Evolutionary conservation across 2,888 invertebrate genomes (phyloP).

Genomic region (Thymelicus sylvestris): DNA sequence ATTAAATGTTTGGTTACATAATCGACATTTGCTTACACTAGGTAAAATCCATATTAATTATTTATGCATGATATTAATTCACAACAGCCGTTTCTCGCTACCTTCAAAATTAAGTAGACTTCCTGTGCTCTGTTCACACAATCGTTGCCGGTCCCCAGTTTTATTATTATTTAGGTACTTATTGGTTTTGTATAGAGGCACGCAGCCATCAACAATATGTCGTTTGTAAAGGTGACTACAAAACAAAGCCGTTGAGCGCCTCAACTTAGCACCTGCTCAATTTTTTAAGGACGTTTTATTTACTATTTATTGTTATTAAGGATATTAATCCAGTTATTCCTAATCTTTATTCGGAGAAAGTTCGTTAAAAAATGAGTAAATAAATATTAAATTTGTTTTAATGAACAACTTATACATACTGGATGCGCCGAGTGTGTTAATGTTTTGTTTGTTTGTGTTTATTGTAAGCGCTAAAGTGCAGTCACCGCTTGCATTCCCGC

Average conservation of each 20-base stretch:
- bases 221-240: slow-evolving; percentile 81
- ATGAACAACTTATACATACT: slow-evolving; percentile 55
- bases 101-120: slow-evolving; percentile 70
- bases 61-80: slow-evolving; percentile 13
- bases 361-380: slow-evolving; percentile 31
- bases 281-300: slow-evolving; percentile 50
- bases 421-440: slow-evolving; percentile 68
- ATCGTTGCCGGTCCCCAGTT: slow-evolving; percentile 69
- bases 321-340: slow-evolving; percentile 14
- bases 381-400: slow-evolving; percentile 42
- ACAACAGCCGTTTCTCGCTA: slow-evolving; percentile 45
- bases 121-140: slow-evolving; percentile 78
- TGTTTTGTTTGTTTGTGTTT: slow-evolving; percentile 84
- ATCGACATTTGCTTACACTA: neutral
- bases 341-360: slow-evolving; percentile 11
- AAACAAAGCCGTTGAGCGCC: slow-evolving; percentile 79
- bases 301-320: slow-evolving; percentile 27
- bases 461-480: slow-evolving; percentile 83
- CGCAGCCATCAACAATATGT: slow-evolving; percentile 78
- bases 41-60: neutral
- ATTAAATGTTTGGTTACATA: neutral
- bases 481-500: slow-evolving; percentile 83
- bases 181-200: slow-evolving; percentile 78
- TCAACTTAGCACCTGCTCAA: slow-evolving; percentile 75
- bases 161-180: slow-evolving; percentile 76